These are phyloP conservation scores for Himantopus leucocephalus DNA, from an alignment of 2,113 vertebrate species.

Conservation along the genomic window DNA sequence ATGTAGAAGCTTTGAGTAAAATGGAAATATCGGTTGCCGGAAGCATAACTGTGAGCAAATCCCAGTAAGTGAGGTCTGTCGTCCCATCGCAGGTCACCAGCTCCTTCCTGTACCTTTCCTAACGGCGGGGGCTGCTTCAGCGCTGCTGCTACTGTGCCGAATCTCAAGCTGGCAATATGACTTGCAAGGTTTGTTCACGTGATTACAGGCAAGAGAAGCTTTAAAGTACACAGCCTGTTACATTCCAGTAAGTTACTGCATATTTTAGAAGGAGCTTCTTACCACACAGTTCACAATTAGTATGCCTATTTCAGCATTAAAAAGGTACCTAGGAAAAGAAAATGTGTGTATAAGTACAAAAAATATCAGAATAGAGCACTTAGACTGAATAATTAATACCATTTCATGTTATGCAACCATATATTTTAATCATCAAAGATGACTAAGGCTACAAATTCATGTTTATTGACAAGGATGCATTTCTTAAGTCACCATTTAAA, in stretches of 20 bases:
- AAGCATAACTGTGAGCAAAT: slow-evolving; percentile 1
- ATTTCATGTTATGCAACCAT: neutral
- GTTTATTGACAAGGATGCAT: slow-evolving; percentile 31
- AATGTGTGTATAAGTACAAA: slow-evolving; percentile 22
- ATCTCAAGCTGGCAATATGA: neutral
- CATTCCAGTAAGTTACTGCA: neutral
- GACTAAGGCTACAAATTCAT: slow-evolving; percentile 15
- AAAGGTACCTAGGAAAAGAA: slow-evolving; percentile 57
- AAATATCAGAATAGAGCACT: slow-evolving; percentile 28
- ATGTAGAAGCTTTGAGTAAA: neutral
- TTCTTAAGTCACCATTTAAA: slow-evolving; percentile 36
- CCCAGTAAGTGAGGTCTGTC: neutral
- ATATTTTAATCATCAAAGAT: slow-evolving; percentile 14
- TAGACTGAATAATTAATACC: slow-evolving; percentile 46
- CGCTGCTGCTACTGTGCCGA: neutral
- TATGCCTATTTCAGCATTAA: neutral
- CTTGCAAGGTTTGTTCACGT: neutral
- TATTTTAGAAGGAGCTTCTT: slow-evolving; percentile 29
- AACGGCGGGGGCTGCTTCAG: neutral
- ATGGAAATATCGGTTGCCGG: slow-evolving; percentile 33
- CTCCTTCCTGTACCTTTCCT: neutral
- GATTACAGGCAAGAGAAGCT: neutral
- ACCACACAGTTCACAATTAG: neutral
- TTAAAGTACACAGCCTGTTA: neutral
- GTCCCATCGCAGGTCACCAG: neutral